A percentile compares a stretch with the other conserved stretches of the same genome.
phyloP scores from a whole-genome alignment of 2,113 vertebrate genomes.

The Coturnix japonica region DNA sequence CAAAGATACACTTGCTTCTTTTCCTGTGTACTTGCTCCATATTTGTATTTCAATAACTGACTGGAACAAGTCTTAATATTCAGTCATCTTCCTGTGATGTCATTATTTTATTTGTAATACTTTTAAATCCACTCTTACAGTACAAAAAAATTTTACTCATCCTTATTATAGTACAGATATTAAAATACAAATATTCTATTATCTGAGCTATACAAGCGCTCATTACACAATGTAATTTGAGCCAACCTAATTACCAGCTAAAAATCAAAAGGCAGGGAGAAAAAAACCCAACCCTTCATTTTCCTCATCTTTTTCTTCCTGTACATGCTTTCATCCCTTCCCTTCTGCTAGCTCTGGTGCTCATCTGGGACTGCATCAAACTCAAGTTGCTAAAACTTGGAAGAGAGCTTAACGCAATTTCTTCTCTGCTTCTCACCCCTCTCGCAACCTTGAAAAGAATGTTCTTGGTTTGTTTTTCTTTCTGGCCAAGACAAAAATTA shows the following conservation, averaged over 20 bases:
- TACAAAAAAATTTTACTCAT: neutral
- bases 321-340: neutral
- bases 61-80: neutral
- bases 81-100: neutral
- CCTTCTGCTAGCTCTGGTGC: neutral
- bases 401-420: neutral
- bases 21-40: neutral
- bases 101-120: neutral
- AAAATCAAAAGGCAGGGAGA: neutral
- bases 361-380: neutral
- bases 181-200: neutral
- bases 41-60: neutral
- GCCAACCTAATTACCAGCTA: neutral
- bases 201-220: neutral
- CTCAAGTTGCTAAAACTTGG: neutral
- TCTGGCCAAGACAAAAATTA: neutral
- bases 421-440: neutral
- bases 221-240: neutral
- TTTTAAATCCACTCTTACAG: neutral
- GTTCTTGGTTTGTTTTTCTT: neutral
- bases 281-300: neutral
- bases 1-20: fast-evolving
- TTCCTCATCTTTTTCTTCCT: neutral
- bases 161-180: neutral
- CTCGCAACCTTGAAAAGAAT: neutral